Evolutionary conservation across 2,113 vertebrate species (phyloP).

Genomic region (Pelobates fuscus): DNA sequence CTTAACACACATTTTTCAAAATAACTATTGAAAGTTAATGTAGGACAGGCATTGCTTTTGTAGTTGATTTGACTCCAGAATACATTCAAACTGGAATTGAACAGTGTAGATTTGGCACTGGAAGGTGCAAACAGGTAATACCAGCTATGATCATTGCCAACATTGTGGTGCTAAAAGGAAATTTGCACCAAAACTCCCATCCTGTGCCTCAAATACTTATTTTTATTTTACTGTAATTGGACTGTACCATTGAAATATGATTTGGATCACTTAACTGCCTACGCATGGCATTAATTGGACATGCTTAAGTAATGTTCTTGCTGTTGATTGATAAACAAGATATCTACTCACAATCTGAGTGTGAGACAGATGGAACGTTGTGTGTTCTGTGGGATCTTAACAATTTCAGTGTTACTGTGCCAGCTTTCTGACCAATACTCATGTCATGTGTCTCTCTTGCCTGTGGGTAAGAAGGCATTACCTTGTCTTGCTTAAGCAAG

Average conservation of each 20-base stretch:
- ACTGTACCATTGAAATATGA: slow-evolving; percentile 13
- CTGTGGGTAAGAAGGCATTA: not conserved
- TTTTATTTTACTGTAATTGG: slow-evolving; percentile 13
- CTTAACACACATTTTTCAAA: too few relatives aligned
- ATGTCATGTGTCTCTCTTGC: slow-evolving; percentile 8
- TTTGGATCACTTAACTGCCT: slow-evolving; percentile 20
- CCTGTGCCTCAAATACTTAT: too few relatives aligned
- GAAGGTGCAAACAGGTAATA: too few relatives aligned
- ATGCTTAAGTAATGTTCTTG: slow-evolving; percentile 22
- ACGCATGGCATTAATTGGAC: slow-evolving; percentile 19
- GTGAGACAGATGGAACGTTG: slow-evolving; percentile 34
- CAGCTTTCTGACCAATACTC: slow-evolving; percentile 16
- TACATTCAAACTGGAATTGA: too few relatives aligned
- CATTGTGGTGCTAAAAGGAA: too few relatives aligned
- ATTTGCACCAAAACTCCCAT: too few relatives aligned
- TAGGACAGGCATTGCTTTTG: too few relatives aligned
- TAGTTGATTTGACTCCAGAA: too few relatives aligned
- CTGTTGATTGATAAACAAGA: slow-evolving; percentile 26
- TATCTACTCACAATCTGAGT: slow-evolving; percentile 21
- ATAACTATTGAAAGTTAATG: too few relatives aligned
- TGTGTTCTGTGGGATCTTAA: slow-evolving; percentile 15
- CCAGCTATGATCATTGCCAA: too few relatives aligned
- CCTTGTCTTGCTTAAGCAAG: not conserved
- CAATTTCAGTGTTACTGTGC: slow-evolving; percentile 16
- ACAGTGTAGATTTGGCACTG: too few relatives aligned